Conservation (phyloP, 1,140 invertebrate species). For the Dinoponera quadriceps region DNA sequence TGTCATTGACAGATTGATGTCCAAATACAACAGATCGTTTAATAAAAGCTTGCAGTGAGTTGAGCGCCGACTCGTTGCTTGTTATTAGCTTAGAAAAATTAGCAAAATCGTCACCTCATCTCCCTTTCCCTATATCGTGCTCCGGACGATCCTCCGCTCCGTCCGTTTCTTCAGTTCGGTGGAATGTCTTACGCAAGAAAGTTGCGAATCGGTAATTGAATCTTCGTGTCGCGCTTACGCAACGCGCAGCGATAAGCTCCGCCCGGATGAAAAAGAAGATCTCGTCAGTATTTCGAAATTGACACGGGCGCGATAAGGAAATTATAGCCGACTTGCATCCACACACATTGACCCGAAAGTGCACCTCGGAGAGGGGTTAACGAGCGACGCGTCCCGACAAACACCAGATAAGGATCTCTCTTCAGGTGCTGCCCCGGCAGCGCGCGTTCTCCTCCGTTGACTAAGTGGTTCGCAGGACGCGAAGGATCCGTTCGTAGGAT, state of each 20-base stretch:
- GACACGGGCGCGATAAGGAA: conserved; percentile 49
- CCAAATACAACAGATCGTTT: too few relatives aligned
- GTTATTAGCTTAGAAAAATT: too few relatives aligned
- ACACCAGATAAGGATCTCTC: conserved; percentile 69
- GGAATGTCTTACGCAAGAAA: background rate
- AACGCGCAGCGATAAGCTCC: background rate
- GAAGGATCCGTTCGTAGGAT: conserved; percentile 70
- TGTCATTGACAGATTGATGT: too few relatives aligned
- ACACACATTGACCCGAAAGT: conserved; percentile 40
- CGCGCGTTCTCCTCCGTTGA: conserved; percentile 65
- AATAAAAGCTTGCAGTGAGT: too few relatives aligned
- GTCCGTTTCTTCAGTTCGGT: background rate
- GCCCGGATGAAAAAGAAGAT: conserved; percentile 21
- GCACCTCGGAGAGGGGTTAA: conserved; percentile 64
- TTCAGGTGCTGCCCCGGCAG: conserved; percentile 51
- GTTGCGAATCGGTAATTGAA: background rate
- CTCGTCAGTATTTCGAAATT: conserved; percentile 38
- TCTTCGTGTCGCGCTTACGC: conserved; percentile 5
- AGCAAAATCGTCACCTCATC: too few relatives aligned
- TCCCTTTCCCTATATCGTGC: too few relatives aligned
- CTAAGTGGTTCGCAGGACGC: conserved; percentile 75
- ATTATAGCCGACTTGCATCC: conserved; percentile 35
- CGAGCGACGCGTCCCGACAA: conserved; percentile 57
- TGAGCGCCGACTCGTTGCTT: too few relatives aligned
- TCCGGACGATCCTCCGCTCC: too few relatives aligned